A percentile compares a stretch with the other conserved stretches of the same genome.
Evolutionary conservation across 2,888 invertebrate genomes (phyloP).

Genomic region (Chrysina gloriosa): DNA sequence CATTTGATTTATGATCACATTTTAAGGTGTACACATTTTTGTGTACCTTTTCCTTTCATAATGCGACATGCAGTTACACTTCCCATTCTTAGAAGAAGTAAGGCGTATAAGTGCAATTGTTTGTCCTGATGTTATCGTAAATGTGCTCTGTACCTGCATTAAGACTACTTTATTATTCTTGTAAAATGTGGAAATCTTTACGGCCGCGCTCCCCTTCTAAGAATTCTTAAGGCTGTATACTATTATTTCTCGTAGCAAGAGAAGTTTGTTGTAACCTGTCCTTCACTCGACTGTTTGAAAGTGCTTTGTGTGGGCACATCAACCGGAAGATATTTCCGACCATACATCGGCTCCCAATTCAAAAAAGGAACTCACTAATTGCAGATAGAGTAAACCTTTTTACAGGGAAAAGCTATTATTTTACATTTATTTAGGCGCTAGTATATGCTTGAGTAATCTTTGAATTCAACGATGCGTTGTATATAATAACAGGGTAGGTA

Average conservation of each 20-base stretch:
- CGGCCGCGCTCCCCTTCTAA: conserved; percentile 12
- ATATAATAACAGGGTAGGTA: no score
- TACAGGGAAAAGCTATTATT: background rate
- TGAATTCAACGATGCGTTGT: no score
- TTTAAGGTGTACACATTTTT: no score
- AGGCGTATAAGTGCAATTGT: conserved; percentile 2
- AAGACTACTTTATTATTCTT: conserved; percentile 27
- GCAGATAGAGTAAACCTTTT: background rate
- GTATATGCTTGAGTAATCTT: background rate
- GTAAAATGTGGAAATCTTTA: conserved; percentile 22
- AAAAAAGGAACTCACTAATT: conserved; percentile 15
- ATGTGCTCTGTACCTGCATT: conserved; percentile 7
- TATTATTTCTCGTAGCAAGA: conserved; percentile 12
- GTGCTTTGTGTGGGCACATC: background rate
- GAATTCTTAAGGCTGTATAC: conserved; percentile 10
- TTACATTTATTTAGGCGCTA: no score
- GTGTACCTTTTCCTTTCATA: no score
- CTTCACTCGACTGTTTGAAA: conserved; percentile 7
- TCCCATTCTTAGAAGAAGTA: background rate
- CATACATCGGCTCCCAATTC: background rate
- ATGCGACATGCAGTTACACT: background rate
- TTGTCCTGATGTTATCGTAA: conserved; percentile 7
- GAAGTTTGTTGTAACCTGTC: background rate
- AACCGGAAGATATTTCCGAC: conserved; percentile 3
- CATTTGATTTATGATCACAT: no score